Evolutionary conservation across 2,797 vertebrate genomes (phyloP).

Genomic region (Phalanger gymnotis): DNA sequence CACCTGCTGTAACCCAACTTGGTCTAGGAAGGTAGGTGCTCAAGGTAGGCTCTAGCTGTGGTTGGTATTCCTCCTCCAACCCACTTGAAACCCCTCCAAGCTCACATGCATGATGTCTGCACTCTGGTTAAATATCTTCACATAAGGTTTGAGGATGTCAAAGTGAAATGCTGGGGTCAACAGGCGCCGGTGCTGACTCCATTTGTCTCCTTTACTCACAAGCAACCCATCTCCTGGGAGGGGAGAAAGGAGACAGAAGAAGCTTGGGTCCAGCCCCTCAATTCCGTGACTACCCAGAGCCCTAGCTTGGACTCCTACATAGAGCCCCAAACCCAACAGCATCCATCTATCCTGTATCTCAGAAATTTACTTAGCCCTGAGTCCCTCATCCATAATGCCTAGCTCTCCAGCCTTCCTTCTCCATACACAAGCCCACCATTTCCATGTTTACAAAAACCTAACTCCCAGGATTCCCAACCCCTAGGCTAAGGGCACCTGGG

Average conservation of each 20-base stretch:
- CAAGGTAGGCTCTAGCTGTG: too few species aligned
- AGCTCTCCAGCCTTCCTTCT: background rate
- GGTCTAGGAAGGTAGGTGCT: background rate
- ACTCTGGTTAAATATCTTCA: conserved; percentile 87
- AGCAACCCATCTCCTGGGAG: conserved; percentile 89
- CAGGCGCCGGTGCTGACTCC: conserved; percentile 86
- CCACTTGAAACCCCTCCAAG: background rate
- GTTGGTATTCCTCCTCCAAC: too few species aligned
- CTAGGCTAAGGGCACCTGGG: background rate
- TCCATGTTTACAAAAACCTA: background rate
- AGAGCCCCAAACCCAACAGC: background rate
- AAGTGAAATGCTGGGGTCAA: conserved; percentile 92
- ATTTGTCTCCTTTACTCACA: conserved; percentile 87
- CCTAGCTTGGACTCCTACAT: background rate
- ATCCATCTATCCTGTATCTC: background rate
- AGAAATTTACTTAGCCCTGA: background rate
- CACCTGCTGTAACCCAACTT: background rate
- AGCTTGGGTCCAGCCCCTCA: background rate
- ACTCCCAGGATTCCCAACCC: background rate
- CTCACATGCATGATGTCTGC: conserved; percentile 88
- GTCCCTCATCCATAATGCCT: background rate
- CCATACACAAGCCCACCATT: background rate
- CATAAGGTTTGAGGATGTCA: conserved; percentile 89
- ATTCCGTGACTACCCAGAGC: background rate
- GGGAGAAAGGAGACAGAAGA: background rate